phyloP scores from a whole-genome alignment of 2,113 vertebrate genomes.

The Ramphastos sulfuratus region DNA sequence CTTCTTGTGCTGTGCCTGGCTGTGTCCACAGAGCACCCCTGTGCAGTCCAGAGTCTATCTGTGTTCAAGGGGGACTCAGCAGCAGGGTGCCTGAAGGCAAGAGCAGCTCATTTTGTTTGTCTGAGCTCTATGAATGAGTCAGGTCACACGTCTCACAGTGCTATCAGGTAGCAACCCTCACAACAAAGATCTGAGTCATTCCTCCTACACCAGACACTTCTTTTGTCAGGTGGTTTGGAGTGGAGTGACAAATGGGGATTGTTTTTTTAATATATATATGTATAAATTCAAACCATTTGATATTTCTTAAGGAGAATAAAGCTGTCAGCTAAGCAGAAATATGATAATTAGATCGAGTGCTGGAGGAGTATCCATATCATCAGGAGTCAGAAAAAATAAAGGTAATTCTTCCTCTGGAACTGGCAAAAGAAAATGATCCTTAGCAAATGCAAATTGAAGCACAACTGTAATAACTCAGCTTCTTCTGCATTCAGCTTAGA shows the following conservation, averaged over 20 bases:
- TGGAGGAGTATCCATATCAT: background rate
- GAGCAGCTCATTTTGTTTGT: background rate
- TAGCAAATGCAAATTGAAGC: background rate
- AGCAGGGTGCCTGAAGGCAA: background rate
- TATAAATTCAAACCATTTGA: background rate
- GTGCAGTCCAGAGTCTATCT: accelerated
- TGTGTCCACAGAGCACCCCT: background rate
- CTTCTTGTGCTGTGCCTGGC: background rate
- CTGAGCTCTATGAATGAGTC: constrained; percentile 32
- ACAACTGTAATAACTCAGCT: background rate
- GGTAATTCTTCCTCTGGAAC: background rate
- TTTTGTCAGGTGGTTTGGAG: background rate
- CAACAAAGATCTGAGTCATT: constrained; percentile 26
- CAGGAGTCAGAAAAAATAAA: background rate
- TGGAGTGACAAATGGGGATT: background rate
- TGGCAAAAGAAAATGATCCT: background rate
- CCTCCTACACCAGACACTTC: background rate
- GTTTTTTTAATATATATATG: background rate
- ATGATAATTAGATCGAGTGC: background rate
- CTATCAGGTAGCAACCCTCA: background rate
- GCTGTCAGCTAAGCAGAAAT: background rate
- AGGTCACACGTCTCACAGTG: background rate
- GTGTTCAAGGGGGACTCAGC: background rate
- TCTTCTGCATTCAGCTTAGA: background rate
- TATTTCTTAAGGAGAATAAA: background rate